Conservation (phyloP, 2,797 vertebrate genomes). For the Poeciliopsis turneri region DNA sequence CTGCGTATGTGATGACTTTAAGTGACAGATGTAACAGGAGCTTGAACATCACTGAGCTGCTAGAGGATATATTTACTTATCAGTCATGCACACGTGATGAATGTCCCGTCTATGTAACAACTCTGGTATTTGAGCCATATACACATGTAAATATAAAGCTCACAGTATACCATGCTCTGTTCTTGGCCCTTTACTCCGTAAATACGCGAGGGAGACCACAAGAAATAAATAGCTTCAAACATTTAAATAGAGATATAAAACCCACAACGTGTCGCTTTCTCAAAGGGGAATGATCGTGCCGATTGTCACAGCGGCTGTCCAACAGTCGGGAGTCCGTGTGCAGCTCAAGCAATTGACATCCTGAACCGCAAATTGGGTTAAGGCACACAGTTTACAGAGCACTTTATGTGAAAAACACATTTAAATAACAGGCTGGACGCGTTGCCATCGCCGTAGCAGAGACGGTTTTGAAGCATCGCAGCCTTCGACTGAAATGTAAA, state of each 20-base stretch:
- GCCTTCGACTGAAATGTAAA: slow-evolving; percentile 5
- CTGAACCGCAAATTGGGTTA: slow-evolving; percentile 24
- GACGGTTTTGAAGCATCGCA: slow-evolving; percentile 14
- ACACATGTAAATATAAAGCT: slow-evolving; percentile 6
- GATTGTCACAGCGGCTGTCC: slow-evolving; percentile 40
- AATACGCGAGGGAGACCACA: slow-evolving; percentile 28
- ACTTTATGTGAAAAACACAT: slow-evolving; percentile 2
- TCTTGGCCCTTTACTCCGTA: slow-evolving; percentile 26
- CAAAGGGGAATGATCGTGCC: slow-evolving; percentile 44
- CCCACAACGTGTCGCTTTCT: neutral
- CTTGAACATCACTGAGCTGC: slow-evolving; percentile 9
- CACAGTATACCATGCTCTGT: slow-evolving; percentile 19
- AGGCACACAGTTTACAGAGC: slow-evolving; percentile 61
- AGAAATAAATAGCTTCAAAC: slow-evolving; percentile 19
- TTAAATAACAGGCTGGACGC: neutral
- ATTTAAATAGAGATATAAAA: slow-evolving; percentile 28
- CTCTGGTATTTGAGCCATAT: slow-evolving; percentile 13
- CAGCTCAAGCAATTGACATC: slow-evolving; percentile 4
- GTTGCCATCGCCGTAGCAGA: neutral
- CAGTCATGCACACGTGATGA: slow-evolving; percentile 24
- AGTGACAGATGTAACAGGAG: neutral
- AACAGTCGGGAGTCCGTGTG: slow-evolving; percentile 32
- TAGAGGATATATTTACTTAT: slow-evolving; percentile 33
- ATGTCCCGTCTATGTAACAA: neutral
- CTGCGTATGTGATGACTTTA: neutral